Evolutionary conservation across 2,113 vertebrate genomes (phyloP), one percentile per base, ranked within the genome.

Genomic region (Aix galericulata): DNA sequence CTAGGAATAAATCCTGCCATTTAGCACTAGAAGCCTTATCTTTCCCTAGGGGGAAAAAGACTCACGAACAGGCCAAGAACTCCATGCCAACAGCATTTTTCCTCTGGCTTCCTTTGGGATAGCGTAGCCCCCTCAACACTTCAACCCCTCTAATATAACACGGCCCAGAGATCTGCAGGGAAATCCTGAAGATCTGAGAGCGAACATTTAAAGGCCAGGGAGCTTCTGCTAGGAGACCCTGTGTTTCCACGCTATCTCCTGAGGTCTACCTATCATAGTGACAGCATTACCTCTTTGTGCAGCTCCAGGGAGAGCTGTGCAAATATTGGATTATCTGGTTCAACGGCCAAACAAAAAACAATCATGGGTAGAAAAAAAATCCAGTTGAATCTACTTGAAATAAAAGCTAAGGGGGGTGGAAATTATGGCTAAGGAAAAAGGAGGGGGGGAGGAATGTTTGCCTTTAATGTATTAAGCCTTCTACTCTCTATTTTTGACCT

Each of bases 281-380:
- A 96, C 93, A 96, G 87, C 86, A 84, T 82, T 78, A 95, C 93
- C 72, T 94, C 91, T 72, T 90, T 56, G 89, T 62, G 93, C 78
- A 93, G 91, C 91, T 93, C 94, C 74, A 89, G 94, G 91, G 94
- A 97, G 81, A 91, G 80, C 69, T 90, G 90, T 76, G 92, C 95
- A 96, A 97, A 95, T 95, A 97, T 52, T 95, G 94, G 91, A 95
- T 97, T 95, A 94, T 87, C 91, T 95, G 89, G 94, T 95, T 95
- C 91, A 95, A 71, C 2, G 22, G 72, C 67, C 82, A 95, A 96
- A 91, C 87, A 95, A 89, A 94, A 96, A 95, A 95, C 91, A 96
- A 80, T 95, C 63, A 87, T 0, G 14, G 62, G 63, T 52, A 87
- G 87, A 76, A 91, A 92, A 92, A 93, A 87, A 71, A 0, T 21